Evolutionary conservation across 53 echinoderm and acorn worm species (phyloP).

Genomic region (Stichopus horrens): DNA sequence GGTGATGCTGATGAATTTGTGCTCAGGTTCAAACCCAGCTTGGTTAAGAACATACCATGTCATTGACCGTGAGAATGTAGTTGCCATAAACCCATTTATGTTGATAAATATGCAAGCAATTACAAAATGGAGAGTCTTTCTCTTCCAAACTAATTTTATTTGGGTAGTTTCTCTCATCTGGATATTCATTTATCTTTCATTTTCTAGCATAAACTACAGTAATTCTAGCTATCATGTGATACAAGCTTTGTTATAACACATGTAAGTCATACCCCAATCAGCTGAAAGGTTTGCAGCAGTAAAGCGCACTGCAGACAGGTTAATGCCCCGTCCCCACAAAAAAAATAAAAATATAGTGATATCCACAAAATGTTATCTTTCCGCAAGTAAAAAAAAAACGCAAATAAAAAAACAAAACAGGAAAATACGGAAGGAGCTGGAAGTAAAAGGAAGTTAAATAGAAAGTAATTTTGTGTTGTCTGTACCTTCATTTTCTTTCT

Average conservation of each 20-base stretch:
- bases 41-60: no score
- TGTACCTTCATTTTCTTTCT: not conserved
- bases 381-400: not conserved
- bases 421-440: not conserved
- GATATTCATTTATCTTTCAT: no score
- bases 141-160: no score
- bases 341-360: not conserved
- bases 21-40: no score
- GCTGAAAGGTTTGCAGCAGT: not conserved
- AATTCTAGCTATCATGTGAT: not conserved
- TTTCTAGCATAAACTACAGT: no score
- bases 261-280: not conserved
- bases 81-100: no score
- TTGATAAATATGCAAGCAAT: no score
- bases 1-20: no score
- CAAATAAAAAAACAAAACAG: not conserved
- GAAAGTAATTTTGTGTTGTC: not conserved
- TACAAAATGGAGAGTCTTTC: no score
- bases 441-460: not conserved
- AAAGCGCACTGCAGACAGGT: not conserved
- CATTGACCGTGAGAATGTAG: no score
- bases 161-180: no score
- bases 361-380: not conserved
- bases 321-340: not conserved
- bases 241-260: not conserved